Evolutionary conservation across 1,140 invertebrate species (phyloP).

Genomic region (Trichonephila clavata): DNA sequence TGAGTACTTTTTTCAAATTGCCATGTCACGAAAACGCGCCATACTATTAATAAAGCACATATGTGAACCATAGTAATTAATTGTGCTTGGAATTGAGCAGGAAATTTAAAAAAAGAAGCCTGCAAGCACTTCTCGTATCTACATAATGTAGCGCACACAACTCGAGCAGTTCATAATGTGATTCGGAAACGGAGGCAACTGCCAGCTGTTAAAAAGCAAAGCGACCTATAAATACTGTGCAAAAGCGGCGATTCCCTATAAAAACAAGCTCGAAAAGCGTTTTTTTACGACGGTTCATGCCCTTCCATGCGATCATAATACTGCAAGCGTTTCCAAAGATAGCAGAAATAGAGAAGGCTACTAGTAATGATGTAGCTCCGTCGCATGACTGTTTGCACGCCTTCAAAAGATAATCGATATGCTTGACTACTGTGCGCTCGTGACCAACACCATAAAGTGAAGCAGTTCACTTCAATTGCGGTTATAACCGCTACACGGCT

Average conservation of each 20-base stretch:
- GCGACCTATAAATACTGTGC: conserved; percentile 17
- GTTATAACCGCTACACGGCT: conserved; percentile 15
- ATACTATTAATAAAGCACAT: too few species aligned
- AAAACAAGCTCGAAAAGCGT: conserved; percentile 13
- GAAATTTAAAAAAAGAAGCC: not conserved
- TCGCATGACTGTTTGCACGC: conserved; percentile 71
- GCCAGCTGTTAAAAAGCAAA: conserved; percentile 26
- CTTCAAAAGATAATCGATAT: conserved; percentile 60
- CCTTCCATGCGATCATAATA: conserved; percentile 26
- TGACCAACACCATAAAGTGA: conserved; percentile 63
- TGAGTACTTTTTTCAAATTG: too few species aligned
- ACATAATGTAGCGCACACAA: not conserved
- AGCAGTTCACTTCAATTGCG: conserved; percentile 54
- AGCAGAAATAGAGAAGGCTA: conserved; percentile 14
- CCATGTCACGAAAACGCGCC: too few species aligned
- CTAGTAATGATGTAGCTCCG: conserved; percentile 51
- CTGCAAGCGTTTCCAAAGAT: conserved; percentile 10
- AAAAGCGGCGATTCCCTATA: conserved; percentile 31
- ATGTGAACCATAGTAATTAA: not conserved
- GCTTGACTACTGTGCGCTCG: conserved; percentile 12
- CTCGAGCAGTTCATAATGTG: not conserved
- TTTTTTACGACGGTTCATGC: conserved; percentile 17
- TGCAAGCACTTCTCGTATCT: not conserved
- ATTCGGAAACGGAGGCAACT: conserved; percentile 21
- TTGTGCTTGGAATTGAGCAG: not conserved